Base-by-base conservation (phyloP, 2,113 vertebrate genomes). In the Cyanoramphus novaezelandiae region DNA sequence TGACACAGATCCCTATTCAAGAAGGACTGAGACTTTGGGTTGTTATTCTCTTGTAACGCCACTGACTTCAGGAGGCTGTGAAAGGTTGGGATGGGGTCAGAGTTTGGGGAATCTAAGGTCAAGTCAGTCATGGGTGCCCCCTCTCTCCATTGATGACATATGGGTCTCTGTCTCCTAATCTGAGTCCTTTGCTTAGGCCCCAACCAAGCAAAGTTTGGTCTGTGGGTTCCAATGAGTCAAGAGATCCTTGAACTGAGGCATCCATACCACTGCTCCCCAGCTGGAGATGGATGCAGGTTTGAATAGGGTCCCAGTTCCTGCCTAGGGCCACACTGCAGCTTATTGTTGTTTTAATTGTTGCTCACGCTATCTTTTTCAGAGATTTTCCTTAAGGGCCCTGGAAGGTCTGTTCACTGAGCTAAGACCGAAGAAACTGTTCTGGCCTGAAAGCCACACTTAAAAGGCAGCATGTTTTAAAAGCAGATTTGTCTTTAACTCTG, bases 311-410 rank as follows among this genome's bases (percentile, higher is more conserved):
- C 14, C 6, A 53, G n/a, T 57, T 31, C 17, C 75, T 63, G 74
- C 37, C 19, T 17, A 60, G 17, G 23, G 20, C 13, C 11, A 43
- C 0, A 0, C 13, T 64, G 24, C 24, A 77, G 31, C 15, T 52
- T 24, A 81, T 2, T 37, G 35, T 18, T 47, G 35, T 55, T 74
- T 59, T 63, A n/a, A 28, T 35, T 76, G 41, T 60, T 72, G 24
- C 15, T 82, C 53, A 60, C 11, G 2, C 8, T n/a, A 9, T 71
- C 72, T 90, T 79, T 83, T 88, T 69, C 55, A 53, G 47, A 90
- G 19, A 7, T 52, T 81, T 76, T 68, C 33, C 33, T 70, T 21
- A 46, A 55, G 49, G 43, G 11, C 14, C 20, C 27, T 65, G 50
- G 7, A 18, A 86, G 7, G 10, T 64, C 47, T 81, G 4, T 49